Evolutionary conservation across 2,797 vertebrate genomes (phyloP).

Genomic region (Agapornis canus): DNA sequence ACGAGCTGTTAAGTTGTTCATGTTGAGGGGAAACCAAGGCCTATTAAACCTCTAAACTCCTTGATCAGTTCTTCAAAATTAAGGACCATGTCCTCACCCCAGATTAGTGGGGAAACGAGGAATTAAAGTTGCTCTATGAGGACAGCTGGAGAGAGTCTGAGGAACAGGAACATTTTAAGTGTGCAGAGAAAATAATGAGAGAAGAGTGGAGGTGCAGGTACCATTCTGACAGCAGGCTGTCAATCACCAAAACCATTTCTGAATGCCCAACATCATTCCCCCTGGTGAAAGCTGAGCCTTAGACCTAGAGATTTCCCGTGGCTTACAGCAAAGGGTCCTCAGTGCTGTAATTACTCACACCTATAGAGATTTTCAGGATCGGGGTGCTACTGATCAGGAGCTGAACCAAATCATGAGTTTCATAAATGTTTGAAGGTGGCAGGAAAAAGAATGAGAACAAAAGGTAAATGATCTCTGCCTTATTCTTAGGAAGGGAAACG

Average conservation of each 20-base stretch:
- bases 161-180: background rate
- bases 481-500: background rate
- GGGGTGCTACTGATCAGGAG: background rate
- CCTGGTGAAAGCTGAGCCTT: background rate
- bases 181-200: background rate
- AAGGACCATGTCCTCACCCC: background rate
- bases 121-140: background rate
- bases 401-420: background rate
- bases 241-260: background rate
- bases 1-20: background rate
- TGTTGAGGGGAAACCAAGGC: background rate
- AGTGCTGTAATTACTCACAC: background rate
- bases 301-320: background rate
- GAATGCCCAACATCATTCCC: background rate
- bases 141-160: background rate
- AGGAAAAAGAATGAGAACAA: background rate
- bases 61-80: background rate
- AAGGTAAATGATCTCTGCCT: background rate
- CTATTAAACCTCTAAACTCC: background rate
- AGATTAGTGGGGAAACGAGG: background rate
- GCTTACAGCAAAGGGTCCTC: background rate
- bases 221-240: fast-evolving
- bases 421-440: background rate
- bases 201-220: background rate
- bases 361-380: background rate